These are phyloP conservation scores for Eretmocerus hayati DNA, from an alignment of 2,888 invertebrate genomes.

Conservation along the genomic window DNA sequence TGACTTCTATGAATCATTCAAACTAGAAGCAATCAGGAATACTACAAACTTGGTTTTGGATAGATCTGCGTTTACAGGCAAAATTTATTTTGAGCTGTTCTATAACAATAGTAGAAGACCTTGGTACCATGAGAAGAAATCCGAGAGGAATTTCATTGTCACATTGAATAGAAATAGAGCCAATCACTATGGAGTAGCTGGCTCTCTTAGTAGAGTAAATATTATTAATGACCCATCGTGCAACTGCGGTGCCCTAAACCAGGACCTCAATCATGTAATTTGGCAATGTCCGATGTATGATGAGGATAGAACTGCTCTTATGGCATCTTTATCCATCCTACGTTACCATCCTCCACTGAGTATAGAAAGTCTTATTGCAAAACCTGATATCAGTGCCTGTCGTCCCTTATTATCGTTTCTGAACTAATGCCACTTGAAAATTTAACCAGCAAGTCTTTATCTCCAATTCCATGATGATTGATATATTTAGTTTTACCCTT, in stretches of 20 bases:
- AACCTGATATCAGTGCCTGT: too few relatives aligned
- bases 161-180: neutral
- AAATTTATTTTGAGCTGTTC: neutral
- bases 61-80: neutral
- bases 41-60: neutral
- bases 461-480: too few relatives aligned
- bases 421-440: too few relatives aligned
- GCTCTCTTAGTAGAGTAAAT: neutral
- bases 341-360: too few relatives aligned
- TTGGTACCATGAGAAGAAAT: neutral
- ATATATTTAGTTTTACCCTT: too few relatives aligned
- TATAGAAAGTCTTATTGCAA: too few relatives aligned
- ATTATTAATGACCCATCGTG: neutral
- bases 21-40: neutral
- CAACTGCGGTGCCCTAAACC: neutral
- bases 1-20: neutral
- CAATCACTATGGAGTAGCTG: neutral
- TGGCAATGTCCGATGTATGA: neutral
- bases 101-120: neutral
- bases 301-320: neutral
- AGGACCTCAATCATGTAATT: neutral
- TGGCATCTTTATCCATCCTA: too few relatives aligned
- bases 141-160: neutral
- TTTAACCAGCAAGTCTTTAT: too few relatives aligned
- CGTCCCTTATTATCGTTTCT: too few relatives aligned